These are phyloP conservation scores for Nesometra sesokonis DNA, from an alignment of 35 echinoderm and acorn worm genomes.

Conservation along the genomic window DNA sequence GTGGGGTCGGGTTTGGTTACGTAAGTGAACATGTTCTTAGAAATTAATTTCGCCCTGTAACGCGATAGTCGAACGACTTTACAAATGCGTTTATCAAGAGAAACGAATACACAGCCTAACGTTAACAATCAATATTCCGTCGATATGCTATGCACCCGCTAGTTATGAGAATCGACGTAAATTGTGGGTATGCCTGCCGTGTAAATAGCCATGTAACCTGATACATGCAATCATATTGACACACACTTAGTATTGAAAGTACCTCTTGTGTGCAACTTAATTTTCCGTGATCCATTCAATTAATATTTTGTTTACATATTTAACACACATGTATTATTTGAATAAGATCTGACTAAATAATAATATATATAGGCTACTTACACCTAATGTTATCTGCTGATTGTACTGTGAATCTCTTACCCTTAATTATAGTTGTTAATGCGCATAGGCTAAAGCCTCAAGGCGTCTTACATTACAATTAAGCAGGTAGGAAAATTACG, in stretches of 20 bases:
- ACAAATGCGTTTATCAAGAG: neutral
- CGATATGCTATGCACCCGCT: neutral
- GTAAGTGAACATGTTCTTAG: neutral
- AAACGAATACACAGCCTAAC: neutral
- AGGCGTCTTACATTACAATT: too few relatives aligned
- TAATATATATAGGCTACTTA: neutral
- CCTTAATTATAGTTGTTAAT: too few relatives aligned
- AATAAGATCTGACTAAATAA: neutral
- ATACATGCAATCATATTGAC: neutral
- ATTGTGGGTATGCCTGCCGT: neutral
- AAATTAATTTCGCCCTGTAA: neutral
- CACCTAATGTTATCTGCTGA: too few relatives aligned
- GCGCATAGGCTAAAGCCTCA: too few relatives aligned
- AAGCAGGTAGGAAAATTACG: too few relatives aligned
- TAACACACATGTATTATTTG: neutral
- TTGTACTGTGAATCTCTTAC: too few relatives aligned
- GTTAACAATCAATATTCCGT: neutral
- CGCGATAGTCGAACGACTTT: neutral
- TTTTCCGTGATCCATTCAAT: neutral
- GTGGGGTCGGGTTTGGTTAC: neutral
- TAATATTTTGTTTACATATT: neutral
- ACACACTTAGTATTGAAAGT: neutral
- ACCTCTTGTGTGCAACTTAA: neutral
- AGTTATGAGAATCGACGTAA: neutral
- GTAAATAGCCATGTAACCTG: neutral